Conservation (phyloP, 2,797 vertebrate genomes). For the Lutjanus argentimaculatus region DNA sequence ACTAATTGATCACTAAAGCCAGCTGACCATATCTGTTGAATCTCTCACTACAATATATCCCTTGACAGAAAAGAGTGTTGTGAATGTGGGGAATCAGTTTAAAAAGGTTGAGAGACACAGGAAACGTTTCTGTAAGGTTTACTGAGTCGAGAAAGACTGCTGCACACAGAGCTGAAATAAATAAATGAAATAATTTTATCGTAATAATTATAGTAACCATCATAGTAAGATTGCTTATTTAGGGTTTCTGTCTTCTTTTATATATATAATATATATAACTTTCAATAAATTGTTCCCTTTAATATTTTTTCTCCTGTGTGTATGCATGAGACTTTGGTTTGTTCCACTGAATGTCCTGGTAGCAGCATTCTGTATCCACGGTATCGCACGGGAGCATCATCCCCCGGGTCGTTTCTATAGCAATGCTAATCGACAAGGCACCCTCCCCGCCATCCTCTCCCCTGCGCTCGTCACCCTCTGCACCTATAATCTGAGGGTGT, state of each 20-base stretch:
- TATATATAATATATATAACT: conserved; percentile 86
- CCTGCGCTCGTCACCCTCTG: conserved; percentile 62
- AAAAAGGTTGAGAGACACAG: conserved; percentile 69
- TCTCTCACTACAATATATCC: not conserved
- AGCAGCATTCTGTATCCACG: conserved; percentile 89
- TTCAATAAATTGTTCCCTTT: conserved; percentile 88
- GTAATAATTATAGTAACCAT: conserved; percentile 89
- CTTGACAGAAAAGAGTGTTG: conserved; percentile 13
- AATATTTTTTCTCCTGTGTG: conserved; percentile 84
- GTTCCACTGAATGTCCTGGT: conserved; percentile 85
- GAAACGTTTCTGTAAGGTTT: conserved; percentile 86
- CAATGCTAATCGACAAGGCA: conserved; percentile 81
- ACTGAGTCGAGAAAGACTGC: conserved; percentile 89
- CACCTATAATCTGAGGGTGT: conserved; percentile 65
- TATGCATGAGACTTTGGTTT: conserved; percentile 87
- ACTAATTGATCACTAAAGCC: not conserved
- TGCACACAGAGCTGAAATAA: conserved; percentile 90
- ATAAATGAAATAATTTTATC: conserved; percentile 91
- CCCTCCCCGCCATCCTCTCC: conserved; percentile 61
- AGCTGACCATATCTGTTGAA: not conserved
- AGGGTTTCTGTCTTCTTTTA: conserved; percentile 85
- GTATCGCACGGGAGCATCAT: conserved; percentile 83
- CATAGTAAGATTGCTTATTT: conserved; percentile 89
- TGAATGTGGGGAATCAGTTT: conserved; percentile 26
- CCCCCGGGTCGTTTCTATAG: conserved; percentile 86